Base-by-base conservation (phyloP, 2,888 invertebrate species). In the Chrysolina americana region DNA sequence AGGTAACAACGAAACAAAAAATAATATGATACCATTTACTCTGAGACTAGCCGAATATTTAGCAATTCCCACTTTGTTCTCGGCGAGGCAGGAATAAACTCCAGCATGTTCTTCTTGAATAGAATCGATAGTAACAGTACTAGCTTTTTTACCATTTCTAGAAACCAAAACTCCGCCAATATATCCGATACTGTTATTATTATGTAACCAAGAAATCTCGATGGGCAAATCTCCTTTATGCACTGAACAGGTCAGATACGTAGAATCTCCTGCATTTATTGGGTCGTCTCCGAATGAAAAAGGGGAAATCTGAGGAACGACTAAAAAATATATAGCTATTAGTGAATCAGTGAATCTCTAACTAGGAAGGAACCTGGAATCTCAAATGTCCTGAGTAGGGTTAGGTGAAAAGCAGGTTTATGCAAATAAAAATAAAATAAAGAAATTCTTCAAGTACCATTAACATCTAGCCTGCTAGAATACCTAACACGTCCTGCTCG, bases 211-310 rank as follows among this genome's bases (percentile, higher is more conserved):
- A 69, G 91, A 91, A 70, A 96, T 92, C 83, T 92, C 91, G 47
- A 96, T 89, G 9, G 96, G 96, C 68, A 92, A 89, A 86, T 96
- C 96, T 62, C 96, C 95, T 87, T 94, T 94, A 65, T 92, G 91
- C 53, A 95, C 92, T 89, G 93, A 92, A 87, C 95, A 95, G 79
- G 92, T 92, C 3, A 94, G 91, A 72, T 94, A 94, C 50, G 93
- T 93, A 78, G 93, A 91, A 78, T 95, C 94, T 6, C 95, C 95
- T 74, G 94, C 93, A 84, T 95, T 94, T 63, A 94, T 92, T 71
- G 94, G 91, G 80, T 94, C 93, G 68, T 94, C 94, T 76, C 94
- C 94, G 82, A 95, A 92, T 81, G 91, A 90, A 86, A 93, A 91
- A 64, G 92, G 92, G 83, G 91, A 89, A 83, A 93, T 92, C 89